These are phyloP conservation scores for Mystacornis crossleyi DNA, from an alignment of 2,113 vertebrate genomes.

Conservation along the genomic window DNA sequence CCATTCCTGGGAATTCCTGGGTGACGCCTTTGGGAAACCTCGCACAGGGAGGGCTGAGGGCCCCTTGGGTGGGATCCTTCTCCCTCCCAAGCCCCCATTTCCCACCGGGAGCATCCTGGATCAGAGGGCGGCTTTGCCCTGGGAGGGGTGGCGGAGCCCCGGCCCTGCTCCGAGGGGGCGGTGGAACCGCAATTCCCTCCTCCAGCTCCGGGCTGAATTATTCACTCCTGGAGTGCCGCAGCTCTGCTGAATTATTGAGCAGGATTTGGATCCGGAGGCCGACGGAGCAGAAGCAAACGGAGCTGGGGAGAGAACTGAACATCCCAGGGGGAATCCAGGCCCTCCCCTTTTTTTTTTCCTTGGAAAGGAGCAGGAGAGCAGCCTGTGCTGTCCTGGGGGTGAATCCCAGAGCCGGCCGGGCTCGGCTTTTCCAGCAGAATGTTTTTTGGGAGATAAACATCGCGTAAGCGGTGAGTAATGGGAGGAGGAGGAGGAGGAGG, in stretches of 20 bases:
- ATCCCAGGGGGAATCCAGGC: neutral
- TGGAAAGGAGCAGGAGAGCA: neutral
- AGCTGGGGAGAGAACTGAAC: neutral
- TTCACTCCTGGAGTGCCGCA: neutral
- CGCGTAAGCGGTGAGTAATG: neutral
- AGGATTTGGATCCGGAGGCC: neutral
- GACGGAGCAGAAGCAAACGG: slow-evolving; percentile 7
- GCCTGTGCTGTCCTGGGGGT: accelerated
- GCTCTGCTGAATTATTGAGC: slow-evolving; percentile 60
- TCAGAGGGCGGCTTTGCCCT: neutral
- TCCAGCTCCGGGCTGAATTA: slow-evolving; percentile 39
- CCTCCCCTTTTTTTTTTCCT: neutral
- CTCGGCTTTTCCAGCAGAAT: neutral
- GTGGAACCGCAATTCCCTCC: neutral
- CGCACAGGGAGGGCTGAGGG: accelerated
- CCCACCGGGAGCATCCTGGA: neutral
- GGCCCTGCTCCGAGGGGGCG: too few species aligned
- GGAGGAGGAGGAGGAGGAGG: neutral
- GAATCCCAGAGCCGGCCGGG: neutral
- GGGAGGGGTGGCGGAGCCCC: neutral
- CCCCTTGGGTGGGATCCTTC: neutral
- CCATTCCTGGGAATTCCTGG: neutral
- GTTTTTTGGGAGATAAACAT: neutral
- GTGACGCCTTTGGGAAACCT: neutral
- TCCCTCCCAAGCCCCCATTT: neutral